phyloP scores from a whole-genome alignment of 2,797 vertebrate species.

The Clarias platycephalus region DNA sequence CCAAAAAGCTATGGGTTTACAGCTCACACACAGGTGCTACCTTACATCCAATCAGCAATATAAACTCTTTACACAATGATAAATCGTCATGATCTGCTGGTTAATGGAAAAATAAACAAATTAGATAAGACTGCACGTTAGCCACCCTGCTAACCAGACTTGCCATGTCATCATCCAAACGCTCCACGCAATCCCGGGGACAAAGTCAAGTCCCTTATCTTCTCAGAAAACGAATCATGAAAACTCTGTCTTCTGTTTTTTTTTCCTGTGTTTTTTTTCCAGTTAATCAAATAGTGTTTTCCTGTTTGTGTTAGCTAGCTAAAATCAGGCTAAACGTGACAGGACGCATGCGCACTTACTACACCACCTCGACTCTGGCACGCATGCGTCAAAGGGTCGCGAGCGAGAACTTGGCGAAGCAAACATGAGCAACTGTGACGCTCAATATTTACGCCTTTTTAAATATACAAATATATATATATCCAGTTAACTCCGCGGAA shows the following conservation, averaged over 20 bases:
- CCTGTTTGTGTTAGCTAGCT: background rate
- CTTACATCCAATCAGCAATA: background rate
- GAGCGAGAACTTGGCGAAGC: background rate
- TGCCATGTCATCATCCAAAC: conserved; percentile 30
- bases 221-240: background rate
- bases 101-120: background rate
- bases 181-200: background rate
- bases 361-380: background rate
- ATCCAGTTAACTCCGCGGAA: background rate
- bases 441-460: too few relatives aligned
- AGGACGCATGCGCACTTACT: conserved; percentile 4
- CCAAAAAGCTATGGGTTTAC: background rate
- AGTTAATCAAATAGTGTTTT: too few relatives aligned
- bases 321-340: background rate
- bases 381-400: background rate
- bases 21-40: too few relatives aligned
- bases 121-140: conserved; percentile 7
- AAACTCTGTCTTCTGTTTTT: too few relatives aligned
- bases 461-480: background rate
- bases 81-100: background rate
- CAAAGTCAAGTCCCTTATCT: background rate
- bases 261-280: too few relatives aligned
- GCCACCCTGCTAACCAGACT: conserved; percentile 18
- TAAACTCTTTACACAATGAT: background rate
- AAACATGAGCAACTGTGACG: background rate